Evolutionary conservation across 2,113 vertebrate species (phyloP).

Genomic region (Plecotus auritus): DNA sequence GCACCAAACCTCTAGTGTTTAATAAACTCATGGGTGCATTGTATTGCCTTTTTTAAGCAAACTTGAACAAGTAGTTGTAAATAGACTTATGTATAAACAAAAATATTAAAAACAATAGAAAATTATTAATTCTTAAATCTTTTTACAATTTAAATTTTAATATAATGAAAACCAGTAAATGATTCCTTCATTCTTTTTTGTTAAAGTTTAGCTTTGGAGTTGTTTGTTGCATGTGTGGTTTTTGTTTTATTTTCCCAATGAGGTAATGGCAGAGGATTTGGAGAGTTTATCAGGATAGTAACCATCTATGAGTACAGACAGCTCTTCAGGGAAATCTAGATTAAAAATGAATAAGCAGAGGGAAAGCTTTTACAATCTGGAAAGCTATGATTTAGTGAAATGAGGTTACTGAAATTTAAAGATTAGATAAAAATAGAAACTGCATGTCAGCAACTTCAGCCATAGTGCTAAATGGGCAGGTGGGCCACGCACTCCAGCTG

Average conservation of each 20-base stretch:
- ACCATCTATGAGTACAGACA: not conserved
- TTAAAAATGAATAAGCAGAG: constrained; percentile 31
- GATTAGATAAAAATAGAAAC: constrained; percentile 62
- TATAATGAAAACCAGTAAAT: not conserved
- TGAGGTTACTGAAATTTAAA: constrained; percentile 55
- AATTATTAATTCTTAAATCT: not conserved
- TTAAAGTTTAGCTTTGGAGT: not conserved
- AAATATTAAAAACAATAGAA: not conserved
- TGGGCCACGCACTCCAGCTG: not conserved
- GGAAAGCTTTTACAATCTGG: not conserved
- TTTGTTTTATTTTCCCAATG: not conserved
- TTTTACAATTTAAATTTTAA: not conserved
- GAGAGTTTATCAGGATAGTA: not conserved
- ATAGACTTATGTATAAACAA: not conserved
- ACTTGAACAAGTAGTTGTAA: not conserved
- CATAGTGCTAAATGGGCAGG: not conserved
- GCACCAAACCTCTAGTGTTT: not conserved
- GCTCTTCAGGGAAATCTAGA: not conserved
- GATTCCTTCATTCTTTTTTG: not conserved
- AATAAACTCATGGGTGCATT: not conserved
- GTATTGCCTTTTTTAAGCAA: constrained; percentile 1
- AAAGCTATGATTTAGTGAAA: constrained; percentile 53
- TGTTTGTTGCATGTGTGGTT: not conserved
- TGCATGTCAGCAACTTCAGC: constrained; percentile 45
- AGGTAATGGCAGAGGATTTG: not conserved